Conservation (phyloP, 2,888 invertebrate species). For the Caenorhabditis sp. region DNA sequence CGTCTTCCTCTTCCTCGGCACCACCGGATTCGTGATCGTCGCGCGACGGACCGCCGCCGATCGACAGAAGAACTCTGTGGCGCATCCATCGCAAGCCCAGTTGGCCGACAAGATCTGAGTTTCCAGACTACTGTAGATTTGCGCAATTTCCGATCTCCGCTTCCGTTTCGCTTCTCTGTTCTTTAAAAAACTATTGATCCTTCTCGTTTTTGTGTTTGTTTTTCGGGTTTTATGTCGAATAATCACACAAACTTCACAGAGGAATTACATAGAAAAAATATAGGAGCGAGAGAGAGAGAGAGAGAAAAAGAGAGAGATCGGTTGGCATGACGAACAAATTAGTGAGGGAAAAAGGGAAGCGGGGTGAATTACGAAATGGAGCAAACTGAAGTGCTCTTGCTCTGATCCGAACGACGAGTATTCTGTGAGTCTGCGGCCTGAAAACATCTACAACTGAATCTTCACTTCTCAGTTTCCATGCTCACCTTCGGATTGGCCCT, state of each 20-base stretch:
- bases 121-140: neutral
- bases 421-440: neutral
- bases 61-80: conserved; percentile 41
- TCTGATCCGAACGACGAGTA: conserved; percentile 36
- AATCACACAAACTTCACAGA: conserved; percentile 18
- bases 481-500: conserved; percentile 19
- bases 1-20: conserved; percentile 57
- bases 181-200: neutral
- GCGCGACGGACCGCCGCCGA: conserved; percentile 45
- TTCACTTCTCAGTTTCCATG: too few species aligned
- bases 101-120: conserved; percentile 53
- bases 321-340: conserved; percentile 17
- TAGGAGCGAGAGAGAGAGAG: neutral
- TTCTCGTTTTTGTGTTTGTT: neutral
- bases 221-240: neutral
- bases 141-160: neutral
- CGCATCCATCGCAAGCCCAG: conserved; percentile 54
- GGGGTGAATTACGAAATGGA: conserved; percentile 38
- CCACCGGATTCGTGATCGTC: conserved; percentile 54
- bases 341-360: neutral
- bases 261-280: neutral
- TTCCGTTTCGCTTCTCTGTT: neutral
- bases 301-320: neutral
- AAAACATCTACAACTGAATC: too few species aligned
- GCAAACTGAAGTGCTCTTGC: conserved; percentile 44